phyloP scores from a whole-genome alignment of 2,888 invertebrate genomes.

The Calliscelio sp. region DNA sequence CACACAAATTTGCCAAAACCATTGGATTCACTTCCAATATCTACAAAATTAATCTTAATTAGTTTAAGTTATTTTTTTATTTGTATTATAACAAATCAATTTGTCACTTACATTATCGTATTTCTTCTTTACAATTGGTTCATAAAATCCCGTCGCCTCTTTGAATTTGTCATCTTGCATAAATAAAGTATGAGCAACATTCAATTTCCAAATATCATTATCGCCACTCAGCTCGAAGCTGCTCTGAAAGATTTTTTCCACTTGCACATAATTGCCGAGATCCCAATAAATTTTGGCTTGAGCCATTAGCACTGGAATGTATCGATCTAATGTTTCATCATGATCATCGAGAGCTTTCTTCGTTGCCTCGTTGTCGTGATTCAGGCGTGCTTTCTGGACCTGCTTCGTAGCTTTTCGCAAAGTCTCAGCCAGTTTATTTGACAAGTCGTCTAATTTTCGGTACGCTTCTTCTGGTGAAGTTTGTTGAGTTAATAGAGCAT shows the following conservation, averaged over 20 bases:
- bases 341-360: conserved; percentile 96
- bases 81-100: too few relatives aligned
- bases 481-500: conserved; percentile 98
- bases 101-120: conserved; percentile 95
- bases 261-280: conserved; percentile 97
- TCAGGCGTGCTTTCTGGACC: conserved; percentile 96
- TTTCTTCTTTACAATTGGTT: conserved; percentile 98
- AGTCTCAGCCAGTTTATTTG: conserved; percentile 95
- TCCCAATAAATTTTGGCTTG: conserved; percentile 99
- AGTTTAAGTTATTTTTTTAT: conserved; percentile 14
- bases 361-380: conserved; percentile 95
- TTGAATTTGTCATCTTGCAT: conserved; percentile 99
- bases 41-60: conserved; percentile 22
- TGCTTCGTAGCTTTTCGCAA: conserved; percentile 96
- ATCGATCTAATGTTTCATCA: conserved; percentile 95
- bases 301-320: conserved; percentile 99
- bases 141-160: conserved; percentile 99
- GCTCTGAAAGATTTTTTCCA: conserved; percentile 98
- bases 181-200: conserved; percentile 99
- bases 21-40: conserved; percentile 87
- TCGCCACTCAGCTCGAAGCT: conserved; percentile 99
- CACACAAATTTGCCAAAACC: conserved; percentile 98
- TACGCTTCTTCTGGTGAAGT: conserved; percentile 98
- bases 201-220: conserved; percentile 98
- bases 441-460: conserved; percentile 97